Evolutionary conservation across 2,797 vertebrate genomes (phyloP), one percentile per base, ranked within the genome.

Genomic region (Amphiprion clarkii): DNA sequence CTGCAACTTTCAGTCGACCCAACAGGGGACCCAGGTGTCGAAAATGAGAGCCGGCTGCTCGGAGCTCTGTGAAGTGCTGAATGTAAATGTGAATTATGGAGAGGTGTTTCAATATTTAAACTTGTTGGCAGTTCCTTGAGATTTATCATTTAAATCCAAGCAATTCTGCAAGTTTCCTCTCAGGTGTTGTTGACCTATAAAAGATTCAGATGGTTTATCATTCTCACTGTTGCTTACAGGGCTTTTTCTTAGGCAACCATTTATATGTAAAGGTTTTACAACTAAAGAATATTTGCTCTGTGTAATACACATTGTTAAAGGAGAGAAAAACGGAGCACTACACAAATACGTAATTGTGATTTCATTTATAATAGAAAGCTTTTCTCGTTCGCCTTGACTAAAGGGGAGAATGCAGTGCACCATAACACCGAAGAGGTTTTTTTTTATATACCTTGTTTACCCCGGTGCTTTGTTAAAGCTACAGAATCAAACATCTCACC

Each of bases 1-100:
- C 71, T 44, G 87, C 79, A 62, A 83, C 83, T 84, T 81, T 61
- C 27, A 23, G 56, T 48, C 40, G 19, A 74, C 70, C 74, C 81
- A 67, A 71, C 79, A 29, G 79, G 78, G 63, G 65, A 76, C 31
- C 42, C 76, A 70, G 80, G 77, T 79, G 81, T 78, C 46, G 13
- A 33, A 87, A 75, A 85, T 71, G 79, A 88, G 79, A 77, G 60
- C 16, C 0, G 12, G 44, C 61, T 5, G 57, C 82, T 76, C 51
- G 0, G 9, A 71, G 71, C 19, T 2, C 67, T 10, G 60, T 54
- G 57, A 31, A 73, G 70, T 25, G 51, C 27, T 58, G 73, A 78
- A 81, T 71, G 71, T 74, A 76, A 85, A 85, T 83, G 65, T 79
- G 81, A 88, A 88, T 78, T 74, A 81, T 84, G 74, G 40, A 89